Evolutionary conservation across 2,888 invertebrate species (phyloP), one percentile per base, ranked within the genome.

Genomic region (Chaitophorus viminalis): DNA sequence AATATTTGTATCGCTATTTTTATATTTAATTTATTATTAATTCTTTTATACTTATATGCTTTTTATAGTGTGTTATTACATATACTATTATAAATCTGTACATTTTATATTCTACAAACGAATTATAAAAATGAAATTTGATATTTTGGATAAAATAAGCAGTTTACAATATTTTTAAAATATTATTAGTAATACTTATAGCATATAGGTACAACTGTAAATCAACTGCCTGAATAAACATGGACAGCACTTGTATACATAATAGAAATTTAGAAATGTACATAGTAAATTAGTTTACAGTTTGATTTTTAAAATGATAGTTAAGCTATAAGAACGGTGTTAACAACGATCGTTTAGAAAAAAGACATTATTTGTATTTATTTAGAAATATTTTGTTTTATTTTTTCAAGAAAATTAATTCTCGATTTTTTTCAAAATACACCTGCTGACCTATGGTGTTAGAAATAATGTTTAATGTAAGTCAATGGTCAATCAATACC

Each of bases 361-460:
- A 68, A 68, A 68, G 68, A 68, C 68, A 68, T 68, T 68, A 25
- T 68, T 8, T 65, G 65, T n/a, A n/a, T 65, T 60, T 60, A 60
- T 3, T 60, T 21, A 60, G 25, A 60, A 60, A 60, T 25, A 25
- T 60, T 6, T 25, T 8, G 21, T 60, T 60, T 60, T 60, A 25
- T 60, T 25, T 60, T 25, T 60, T 60, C 21, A 6, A 60, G 21
- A 60, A 3, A 60, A 60, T 25, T 25, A 60, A 25, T 6, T 60
- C 25, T 25, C 21, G 21, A 60, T 21, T 25, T 60, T 3, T 21
- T 8, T 21, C 60, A 60, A 60, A 25, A 25, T 25, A 25, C 60
- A 60, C 46, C 46, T 11, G 46, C 46, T 14, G 46, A 14, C 46
- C 46, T 46, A 14, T 14, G 46, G 11, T 46, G n/a, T n/a, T n/a